These are phyloP conservation scores for Saxidomus purpurata DNA, from an alignment of 1,140 invertebrate species.

Conservation along the genomic window DNA sequence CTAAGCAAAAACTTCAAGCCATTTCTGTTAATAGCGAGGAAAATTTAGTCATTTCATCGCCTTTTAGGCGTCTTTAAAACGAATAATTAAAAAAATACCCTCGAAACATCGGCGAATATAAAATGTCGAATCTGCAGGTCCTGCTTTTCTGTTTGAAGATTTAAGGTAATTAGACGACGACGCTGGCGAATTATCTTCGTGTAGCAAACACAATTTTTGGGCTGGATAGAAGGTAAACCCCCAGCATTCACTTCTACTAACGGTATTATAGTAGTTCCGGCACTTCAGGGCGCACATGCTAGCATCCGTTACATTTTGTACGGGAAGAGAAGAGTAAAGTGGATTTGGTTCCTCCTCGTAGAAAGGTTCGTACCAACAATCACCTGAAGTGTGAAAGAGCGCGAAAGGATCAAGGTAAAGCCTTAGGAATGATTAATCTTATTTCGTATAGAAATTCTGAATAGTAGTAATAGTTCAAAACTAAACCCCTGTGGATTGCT, in stretches of 20 bases:
- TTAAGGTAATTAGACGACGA: not conserved
- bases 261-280: not conserved
- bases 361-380: conserved; percentile 54
- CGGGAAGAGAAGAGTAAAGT: not conserved
- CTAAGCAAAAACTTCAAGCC: too few species aligned
- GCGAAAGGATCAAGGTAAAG: too few species aligned
- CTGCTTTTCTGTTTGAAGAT: not conserved
- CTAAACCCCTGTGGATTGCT: too few species aligned
- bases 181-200: not conserved
- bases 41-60: too few species aligned
- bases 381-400: too few species aligned
- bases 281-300: conserved; percentile 29
- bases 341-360: not conserved
- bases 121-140: not conserved
- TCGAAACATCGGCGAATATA: conserved; percentile 49
- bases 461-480: too few species aligned
- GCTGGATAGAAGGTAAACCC: not conserved
- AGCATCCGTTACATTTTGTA: not conserved
- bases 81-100: too few species aligned
- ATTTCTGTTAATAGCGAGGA: too few species aligned
- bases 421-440: too few species aligned
- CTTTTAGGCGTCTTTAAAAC: too few species aligned
- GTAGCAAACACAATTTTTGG: not conserved
- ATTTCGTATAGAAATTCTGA: too few species aligned
- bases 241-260: conserved; percentile 28